These are phyloP conservation scores for Diplolepis rosae DNA, from an alignment of 2,888 invertebrate species.

Conservation along the genomic window DNA sequence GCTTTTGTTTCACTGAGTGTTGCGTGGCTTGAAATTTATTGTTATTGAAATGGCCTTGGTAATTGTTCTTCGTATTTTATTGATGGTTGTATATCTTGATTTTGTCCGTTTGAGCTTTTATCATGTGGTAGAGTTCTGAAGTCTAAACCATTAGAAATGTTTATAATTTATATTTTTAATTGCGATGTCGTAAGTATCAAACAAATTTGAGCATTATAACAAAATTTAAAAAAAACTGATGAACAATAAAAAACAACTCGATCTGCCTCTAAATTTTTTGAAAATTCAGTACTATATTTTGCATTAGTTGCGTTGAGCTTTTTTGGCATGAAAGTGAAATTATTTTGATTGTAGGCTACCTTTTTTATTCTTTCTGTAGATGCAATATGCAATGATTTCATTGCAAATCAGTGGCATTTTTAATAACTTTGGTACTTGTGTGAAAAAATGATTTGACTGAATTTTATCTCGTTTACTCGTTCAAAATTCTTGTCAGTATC, in stretches of 20 bases:
- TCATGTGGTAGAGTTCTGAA: neutral
- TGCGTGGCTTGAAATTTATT: neutral
- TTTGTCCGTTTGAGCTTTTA: neutral
- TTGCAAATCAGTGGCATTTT: neutral
- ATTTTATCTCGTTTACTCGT: no score
- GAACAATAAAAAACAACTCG: neutral
- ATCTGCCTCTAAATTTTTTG: neutral
- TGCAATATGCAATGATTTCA: conserved; percentile 19
- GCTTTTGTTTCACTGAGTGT: conserved; percentile 12
- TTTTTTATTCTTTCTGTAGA: neutral
- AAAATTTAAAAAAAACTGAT: neutral
- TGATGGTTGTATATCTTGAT: neutral
- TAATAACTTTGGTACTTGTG: neutral
- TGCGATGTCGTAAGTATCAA: no score
- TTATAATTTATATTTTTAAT: neutral
- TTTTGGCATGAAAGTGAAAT: neutral
- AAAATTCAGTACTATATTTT: conserved; percentile 29
- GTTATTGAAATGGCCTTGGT: neutral
- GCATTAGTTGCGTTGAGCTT: neutral
- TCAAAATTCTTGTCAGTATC: no score
- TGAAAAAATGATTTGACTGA: neutral
- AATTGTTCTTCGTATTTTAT: neutral
- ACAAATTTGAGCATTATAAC: no score
- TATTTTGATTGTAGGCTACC: neutral
- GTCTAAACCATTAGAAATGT: neutral